Conservation (phyloP, 2,888 invertebrate species). For the Ennomos erosarius region DNA sequence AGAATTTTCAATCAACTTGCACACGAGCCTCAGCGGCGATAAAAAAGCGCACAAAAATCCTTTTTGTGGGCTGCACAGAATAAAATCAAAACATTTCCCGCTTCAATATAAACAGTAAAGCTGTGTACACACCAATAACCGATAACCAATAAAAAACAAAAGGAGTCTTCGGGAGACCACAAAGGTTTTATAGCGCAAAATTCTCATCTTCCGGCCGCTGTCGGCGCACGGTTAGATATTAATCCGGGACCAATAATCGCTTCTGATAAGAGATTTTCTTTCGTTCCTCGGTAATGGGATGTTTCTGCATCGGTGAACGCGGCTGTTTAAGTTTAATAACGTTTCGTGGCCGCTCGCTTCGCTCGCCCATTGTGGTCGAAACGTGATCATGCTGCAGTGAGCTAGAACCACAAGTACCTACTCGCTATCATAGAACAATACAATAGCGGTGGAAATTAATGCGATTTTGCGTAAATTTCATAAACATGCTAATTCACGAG, state of each 20-base stretch:
- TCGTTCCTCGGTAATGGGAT: conserved; percentile 77
- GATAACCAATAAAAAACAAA: conserved; percentile 45
- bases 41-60: not conserved
- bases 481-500: no score
- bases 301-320: conserved; percentile 72
- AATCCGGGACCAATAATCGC: conserved; percentile 73
- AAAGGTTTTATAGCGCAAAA: conserved; percentile 64
- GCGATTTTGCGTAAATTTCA: no score
- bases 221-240: conserved; percentile 70
- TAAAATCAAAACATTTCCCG: conserved; percentile 34
- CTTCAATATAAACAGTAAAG: conserved; percentile 39
- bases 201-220: conserved; percentile 58
- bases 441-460: no score
- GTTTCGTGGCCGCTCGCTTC: conserved; percentile 49
- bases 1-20: no score
- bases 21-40: conserved; percentile 1
- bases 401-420: conserved; percentile 18
- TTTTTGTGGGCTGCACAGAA: conserved; percentile 24
- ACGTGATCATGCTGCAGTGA: conserved; percentile 46
- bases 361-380: conserved; percentile 44
- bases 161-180: conserved; percentile 40
- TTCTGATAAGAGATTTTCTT: conserved; percentile 81
- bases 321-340: conserved; percentile 78
- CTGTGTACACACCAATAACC: conserved; percentile 41
- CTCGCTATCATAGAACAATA: no score